phyloP scores from a whole-genome alignment of 1,140 invertebrate species.

The Leucophenga varia region DNA sequence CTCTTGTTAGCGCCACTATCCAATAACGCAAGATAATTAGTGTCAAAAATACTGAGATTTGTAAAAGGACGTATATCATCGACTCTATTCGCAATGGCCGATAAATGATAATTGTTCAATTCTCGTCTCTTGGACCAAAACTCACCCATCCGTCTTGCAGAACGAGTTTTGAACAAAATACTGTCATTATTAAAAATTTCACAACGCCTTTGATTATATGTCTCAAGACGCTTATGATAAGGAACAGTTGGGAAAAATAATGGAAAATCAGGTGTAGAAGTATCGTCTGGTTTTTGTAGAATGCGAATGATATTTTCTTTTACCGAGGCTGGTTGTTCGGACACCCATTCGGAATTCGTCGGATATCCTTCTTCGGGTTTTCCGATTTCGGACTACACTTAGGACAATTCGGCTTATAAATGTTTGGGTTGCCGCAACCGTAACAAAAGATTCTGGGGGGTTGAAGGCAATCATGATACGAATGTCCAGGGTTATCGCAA shows the following conservation, averaged over 20 bases:
- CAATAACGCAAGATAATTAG: neutral
- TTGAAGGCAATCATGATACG: no score
- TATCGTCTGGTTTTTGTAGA: neutral
- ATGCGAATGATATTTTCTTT: neutral
- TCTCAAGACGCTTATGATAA: no score
- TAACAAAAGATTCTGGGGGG: no score
- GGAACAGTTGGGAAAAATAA: no score
- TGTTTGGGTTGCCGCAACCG: no score
- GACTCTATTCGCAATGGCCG: neutral
- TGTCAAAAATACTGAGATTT: neutral
- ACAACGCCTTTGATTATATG: neutral
- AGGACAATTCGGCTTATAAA: neutral
- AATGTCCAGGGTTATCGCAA: no score
- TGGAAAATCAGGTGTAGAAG: neutral
- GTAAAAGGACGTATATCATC: constrained; percentile 14
- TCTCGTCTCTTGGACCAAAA: constrained; percentile 3
- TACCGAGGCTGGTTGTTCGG: neutral
- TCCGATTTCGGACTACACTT: neutral
- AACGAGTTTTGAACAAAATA: neutral
- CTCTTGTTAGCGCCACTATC: constrained; percentile 16
- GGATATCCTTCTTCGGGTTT: neutral
- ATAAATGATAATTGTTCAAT: neutral
- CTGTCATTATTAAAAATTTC: neutral
- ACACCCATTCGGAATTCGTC: neutral
- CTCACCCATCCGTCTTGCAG: neutral